phyloP scores from a whole-genome alignment of 2,888 invertebrate genomes.

The Pseudococcus jackbeardsleyi region DNA sequence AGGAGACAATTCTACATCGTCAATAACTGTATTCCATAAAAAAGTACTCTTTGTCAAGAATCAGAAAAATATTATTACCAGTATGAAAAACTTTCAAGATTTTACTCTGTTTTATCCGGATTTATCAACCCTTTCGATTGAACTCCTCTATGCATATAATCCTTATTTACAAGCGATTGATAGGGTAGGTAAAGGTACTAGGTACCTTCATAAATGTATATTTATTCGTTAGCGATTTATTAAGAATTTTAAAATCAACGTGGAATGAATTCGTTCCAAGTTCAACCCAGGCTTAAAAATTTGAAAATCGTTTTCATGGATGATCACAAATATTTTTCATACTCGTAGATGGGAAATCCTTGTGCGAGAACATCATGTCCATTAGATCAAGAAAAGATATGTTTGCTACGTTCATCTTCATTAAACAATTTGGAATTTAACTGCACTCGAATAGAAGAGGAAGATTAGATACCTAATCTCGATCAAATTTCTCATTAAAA shows the following conservation, averaged over 20 bases:
- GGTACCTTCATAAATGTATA: neutral
- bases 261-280: no score
- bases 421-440: neutral
- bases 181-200: no score
- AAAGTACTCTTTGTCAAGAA: neutral
- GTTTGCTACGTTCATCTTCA: neutral
- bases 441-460: neutral
- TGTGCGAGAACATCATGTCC: neutral
- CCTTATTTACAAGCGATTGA: neutral
- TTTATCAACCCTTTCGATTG: neutral
- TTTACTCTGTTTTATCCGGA: neutral
- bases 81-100: neutral
- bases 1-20: neutral
- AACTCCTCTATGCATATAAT: neutral
- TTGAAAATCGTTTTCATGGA: no score
- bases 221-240: no score
- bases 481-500: no score
- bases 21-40: neutral
- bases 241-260: no score
- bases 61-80: neutral
- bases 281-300: no score
- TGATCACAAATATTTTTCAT: neutral
- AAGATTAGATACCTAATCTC: no score
- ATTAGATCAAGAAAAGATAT: neutral
- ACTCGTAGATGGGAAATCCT: neutral